Evolutionary conservation across 2,113 vertebrate species (phyloP).

Genomic region (Copsychus sechellarum): DNA sequence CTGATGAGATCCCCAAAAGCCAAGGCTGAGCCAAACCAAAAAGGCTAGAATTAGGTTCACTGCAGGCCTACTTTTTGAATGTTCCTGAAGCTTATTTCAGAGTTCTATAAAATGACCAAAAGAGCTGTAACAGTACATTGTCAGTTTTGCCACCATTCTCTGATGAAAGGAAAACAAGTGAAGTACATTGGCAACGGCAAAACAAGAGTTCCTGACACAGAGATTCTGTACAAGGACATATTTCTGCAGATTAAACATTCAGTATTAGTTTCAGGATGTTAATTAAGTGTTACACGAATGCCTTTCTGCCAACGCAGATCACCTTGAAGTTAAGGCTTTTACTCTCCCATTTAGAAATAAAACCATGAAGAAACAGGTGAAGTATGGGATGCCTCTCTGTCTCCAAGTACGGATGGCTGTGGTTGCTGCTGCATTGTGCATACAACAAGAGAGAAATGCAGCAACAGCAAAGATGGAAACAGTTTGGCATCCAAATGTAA

Average conservation of each 20-base stretch:
- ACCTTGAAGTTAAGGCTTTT: background rate
- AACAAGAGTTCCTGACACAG: background rate
- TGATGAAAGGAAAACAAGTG: background rate
- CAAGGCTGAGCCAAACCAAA: background rate
- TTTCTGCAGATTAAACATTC: background rate
- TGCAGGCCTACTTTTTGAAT: background rate
- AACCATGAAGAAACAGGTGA: background rate
- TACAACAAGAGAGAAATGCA: background rate
- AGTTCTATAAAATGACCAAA: background rate
- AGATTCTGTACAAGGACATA: background rate
- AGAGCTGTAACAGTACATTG: background rate
- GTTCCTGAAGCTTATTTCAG: background rate
- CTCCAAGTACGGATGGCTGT: background rate
- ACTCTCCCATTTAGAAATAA: background rate
- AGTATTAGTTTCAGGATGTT: background rate
- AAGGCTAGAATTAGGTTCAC: background rate
- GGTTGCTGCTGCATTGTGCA: accelerated
- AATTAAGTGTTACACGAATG: background rate
- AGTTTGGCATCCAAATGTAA: background rate
- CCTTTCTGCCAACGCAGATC: background rate
- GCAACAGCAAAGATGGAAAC: background rate
- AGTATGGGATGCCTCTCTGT: background rate
- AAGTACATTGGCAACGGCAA: background rate
- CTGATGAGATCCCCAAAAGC: background rate
- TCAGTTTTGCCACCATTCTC: background rate